These are phyloP conservation scores for Daubentonia madagascariensis DNA, from an alignment of 2,113 vertebrate genomes.

Conservation along the genomic window DNA sequence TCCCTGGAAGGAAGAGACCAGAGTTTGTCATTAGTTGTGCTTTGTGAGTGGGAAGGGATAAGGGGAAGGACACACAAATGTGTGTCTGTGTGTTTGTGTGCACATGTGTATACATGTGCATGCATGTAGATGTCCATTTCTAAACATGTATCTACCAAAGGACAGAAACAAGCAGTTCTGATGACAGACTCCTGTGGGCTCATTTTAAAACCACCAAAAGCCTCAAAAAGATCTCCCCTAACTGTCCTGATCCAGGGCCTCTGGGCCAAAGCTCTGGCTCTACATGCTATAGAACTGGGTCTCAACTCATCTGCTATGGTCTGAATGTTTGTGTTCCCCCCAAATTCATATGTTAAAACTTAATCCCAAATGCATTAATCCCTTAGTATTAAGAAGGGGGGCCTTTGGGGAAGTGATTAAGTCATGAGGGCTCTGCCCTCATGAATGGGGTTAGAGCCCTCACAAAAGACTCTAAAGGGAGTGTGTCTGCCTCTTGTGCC, in stretches of 20 bases:
- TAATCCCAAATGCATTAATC: not conserved
- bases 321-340: not conserved
- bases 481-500: not conserved
- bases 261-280: not conserved
- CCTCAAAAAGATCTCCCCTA: not conserved
- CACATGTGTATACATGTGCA: not conserved
- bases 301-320: not conserved
- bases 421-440: too few relatives aligned
- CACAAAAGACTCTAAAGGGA: not conserved
- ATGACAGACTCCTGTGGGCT: not conserved
- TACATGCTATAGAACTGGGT: not conserved
- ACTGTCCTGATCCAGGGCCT: not conserved
- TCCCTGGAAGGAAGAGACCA: slow-evolving; percentile 86
- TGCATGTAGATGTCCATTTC: accelerated
- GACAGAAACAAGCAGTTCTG: not conserved
- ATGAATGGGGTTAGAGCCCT: not conserved
- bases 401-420: too few relatives aligned
- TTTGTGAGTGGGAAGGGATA: not conserved
- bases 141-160: not conserved
- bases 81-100: too few relatives aligned
- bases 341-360: not conserved
- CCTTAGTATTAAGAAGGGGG: not conserved
- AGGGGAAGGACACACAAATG: not conserved
- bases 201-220: not conserved
- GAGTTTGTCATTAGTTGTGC: not conserved